Evolutionary conservation across 1,140 invertebrate species (phyloP).

Genomic region (Zaprionus davidi): DNA sequence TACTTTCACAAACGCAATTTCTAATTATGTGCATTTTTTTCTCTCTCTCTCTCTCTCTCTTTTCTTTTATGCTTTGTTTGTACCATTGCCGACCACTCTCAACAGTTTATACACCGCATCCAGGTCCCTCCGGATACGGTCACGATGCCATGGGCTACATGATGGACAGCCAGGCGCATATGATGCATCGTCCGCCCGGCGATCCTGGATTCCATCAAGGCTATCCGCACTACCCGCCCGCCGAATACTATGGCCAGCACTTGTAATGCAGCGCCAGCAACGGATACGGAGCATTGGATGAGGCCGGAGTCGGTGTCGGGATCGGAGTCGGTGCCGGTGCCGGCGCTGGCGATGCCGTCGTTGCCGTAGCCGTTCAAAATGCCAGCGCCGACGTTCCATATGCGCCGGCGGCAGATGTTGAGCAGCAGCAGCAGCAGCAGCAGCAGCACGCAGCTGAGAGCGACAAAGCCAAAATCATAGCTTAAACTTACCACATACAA

Average conservation of each 20-base stretch:
- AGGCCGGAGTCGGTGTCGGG: background rate
- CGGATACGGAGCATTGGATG: constrained; percentile 21
- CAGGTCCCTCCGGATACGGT: constrained; percentile 97
- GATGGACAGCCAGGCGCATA: constrained; percentile 97
- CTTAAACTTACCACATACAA: constrained; percentile 73
- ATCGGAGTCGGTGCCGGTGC: background rate
- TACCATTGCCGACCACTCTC: constrained; percentile 17
- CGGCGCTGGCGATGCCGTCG: background rate
- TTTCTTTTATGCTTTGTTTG: background rate
- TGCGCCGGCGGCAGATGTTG: constrained; percentile 1
- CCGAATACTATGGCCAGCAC: constrained; percentile 95
- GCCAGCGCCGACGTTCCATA: background rate
- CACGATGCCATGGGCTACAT: constrained; percentile 98
- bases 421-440: constrained; percentile 2
- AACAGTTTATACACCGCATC: constrained; percentile 94
- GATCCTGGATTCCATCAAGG: constrained; percentile 95
- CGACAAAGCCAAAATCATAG: constrained; percentile 81
- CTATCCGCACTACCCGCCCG: constrained; percentile 93
- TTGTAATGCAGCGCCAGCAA: constrained; percentile 87
- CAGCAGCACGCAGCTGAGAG: constrained; percentile 47
- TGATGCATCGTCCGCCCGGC: constrained; percentile 97
- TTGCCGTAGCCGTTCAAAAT: constrained; percentile 1
- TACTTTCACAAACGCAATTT: constrained; percentile 62
- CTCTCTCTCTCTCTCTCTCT: constrained; percentile 30
- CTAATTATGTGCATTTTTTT: constrained; percentile 85